Evolutionary conservation across 2,113 vertebrate genomes (phyloP), one percentile per base, ranked within the genome.

Genomic region (Syngnathoides biaculeatus): DNA sequence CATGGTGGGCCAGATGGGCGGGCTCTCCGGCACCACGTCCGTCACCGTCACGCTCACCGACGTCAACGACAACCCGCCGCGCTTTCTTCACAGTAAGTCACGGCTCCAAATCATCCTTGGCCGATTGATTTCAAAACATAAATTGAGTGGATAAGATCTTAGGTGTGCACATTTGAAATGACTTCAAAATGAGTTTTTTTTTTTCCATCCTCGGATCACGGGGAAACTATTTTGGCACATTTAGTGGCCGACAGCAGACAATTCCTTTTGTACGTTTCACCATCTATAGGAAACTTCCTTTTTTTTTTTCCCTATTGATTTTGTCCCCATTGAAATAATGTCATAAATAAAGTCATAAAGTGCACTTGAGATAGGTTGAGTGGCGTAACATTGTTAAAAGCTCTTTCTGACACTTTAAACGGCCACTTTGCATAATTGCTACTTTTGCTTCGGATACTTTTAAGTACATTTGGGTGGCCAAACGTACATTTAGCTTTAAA

Each of bases 1-100:
- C 88, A 98, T 98, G 96, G 95, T 97, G 71, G 97, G 97, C 40
- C 96, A 98, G 91, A 96, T 97, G 78, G 97, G 97, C 1, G 97
- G 97, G 52, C 92, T 98, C 30, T 98, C 97, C 3, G 96, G 97
- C 53, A 98, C 95, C 17, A 97, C 97, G 0, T 95, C 96, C 0
- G 95, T 98, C 68, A 98, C 95, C 0, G 93, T 98, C 77, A 96
- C 94, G 2, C 93, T 98, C 26, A 96, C 93, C 0, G 97, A 98
- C 52, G 95, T 98, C 72, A 98, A 98, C 1, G 97, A 98, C 85
- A 98, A 98, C 72, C 95, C 96, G 0, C 96, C 96, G 17, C 94
- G 92, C 43, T 98, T 98, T 82, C 86, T 93, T 52, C 90, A 93
- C 82, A 93, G 97, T 98, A 92, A 93, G 96, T 71, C 4, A 11